A percentile compares a stretch with the other conserved stretches of the same genome.
Conservation (phyloP, 2,888 invertebrate genomes). For the Criorhina ranunculi region DNA sequence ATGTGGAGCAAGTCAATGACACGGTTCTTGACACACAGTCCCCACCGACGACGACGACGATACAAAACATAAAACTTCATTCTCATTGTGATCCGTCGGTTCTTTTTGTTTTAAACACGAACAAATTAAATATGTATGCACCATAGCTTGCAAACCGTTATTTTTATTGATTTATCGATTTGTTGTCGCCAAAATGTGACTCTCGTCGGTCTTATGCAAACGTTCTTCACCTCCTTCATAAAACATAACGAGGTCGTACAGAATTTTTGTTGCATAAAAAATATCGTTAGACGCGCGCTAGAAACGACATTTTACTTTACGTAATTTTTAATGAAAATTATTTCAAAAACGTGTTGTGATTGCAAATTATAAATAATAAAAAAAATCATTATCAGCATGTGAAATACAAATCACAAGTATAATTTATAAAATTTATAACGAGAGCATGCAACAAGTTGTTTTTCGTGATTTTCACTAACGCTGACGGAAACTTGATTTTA, state of each 20-base stretch:
- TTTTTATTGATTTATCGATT: slow-evolving; percentile 63
- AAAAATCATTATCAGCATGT: background rate
- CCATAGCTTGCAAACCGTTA: slow-evolving; percentile 48
- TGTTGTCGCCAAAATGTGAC: background rate
- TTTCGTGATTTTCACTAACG: slow-evolving; percentile 37
- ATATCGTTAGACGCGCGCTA: background rate
- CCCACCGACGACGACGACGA: slow-evolving; percentile 24
- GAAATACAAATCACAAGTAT: too few species aligned
- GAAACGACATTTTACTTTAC: slow-evolving; percentile 8
- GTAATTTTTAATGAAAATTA: slow-evolving; percentile 34
- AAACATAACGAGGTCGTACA: slow-evolving; percentile 44
- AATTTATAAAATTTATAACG: slow-evolving; percentile 15
- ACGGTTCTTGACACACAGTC: slow-evolving; percentile 60
- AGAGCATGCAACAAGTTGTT: slow-evolving; percentile 40
- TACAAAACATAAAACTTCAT: background rate
- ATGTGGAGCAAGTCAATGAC: slow-evolving; percentile 75
- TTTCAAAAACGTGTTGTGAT: slow-evolving; percentile 47
- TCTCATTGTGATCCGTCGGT: slow-evolving; percentile 22
- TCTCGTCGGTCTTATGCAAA: slow-evolving; percentile 50
- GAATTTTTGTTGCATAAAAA: slow-evolving; percentile 60
- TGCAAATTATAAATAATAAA: slow-evolving; percentile 28
- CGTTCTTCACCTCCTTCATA: slow-evolving; percentile 5
- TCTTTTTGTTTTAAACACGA: slow-evolving; percentile 21
- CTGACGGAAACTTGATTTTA: slow-evolving; percentile 36
- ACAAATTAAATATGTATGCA: slow-evolving; percentile 25